Base-by-base conservation (phyloP, 2,888 invertebrate genomes). In the Drosophila rellima region DNA sequence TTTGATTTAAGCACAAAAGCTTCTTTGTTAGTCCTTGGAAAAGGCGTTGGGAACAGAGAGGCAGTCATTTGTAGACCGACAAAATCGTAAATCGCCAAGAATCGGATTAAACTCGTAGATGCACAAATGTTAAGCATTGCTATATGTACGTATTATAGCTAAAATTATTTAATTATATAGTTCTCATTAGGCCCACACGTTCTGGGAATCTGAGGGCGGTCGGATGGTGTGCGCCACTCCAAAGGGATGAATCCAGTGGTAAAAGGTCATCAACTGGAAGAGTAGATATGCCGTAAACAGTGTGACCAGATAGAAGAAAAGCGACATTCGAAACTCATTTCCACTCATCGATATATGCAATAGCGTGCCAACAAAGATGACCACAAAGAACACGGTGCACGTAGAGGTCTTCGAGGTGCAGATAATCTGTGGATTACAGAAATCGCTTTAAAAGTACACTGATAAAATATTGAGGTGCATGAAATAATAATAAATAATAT, bases 281-380 rank as follows among this genome's bases (percentile, higher is more conserved):
- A 51, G 0, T 0, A 68, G 0, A 10, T 71, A 80, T 4, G 42
- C 10, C 0, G 13, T 7, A 13, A 17, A 15, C 29, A 78, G 17
- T 5, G 6, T 3, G 5, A 45, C 0, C 8, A 80, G 6, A n/a
- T 76, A 74, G 15, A 37, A n/a, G 17, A 78, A 64, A 0, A 86
- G 68, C 0, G 82, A 86, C 7, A 67, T 51, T 8, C 81, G 76
- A 47, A 80, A 76, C 62, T 86, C 76, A 51, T 69, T 57, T 7
- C 68, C 71, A 44, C 74, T 68, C 75, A 82, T 75, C 13, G 80
- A 68, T 8, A 82, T 47, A 20, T 83, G 76, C 0, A 80, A 29
- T 0, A 70, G 17, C 2, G 26, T 57, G 4, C 29, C 45, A 4
- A 52, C 0, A 6, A 80, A 40, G n/a, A 74, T 54, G 33, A 68